A percentile compares a stretch with the other conserved stretches of the same genome.
Conservation (phyloP, 1,140 invertebrate genomes). For the Drosophila arawakana region DNA sequence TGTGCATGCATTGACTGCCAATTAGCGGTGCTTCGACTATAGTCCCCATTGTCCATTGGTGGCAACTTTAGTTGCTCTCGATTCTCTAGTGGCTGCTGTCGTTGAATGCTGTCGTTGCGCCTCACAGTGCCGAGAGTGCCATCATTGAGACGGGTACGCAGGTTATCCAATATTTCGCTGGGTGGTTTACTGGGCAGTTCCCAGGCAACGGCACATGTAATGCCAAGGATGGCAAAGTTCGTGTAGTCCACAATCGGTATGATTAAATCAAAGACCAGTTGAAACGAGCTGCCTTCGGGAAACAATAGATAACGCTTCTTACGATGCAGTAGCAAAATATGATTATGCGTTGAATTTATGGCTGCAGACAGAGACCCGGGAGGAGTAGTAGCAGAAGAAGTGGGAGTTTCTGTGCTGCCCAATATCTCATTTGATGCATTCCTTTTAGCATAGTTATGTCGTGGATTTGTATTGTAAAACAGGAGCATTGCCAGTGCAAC, state of each 20-base stretch:
- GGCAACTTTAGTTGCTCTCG: neutral
- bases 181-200: constrained; percentile 88
- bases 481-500: constrained; percentile 46
- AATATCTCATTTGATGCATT: constrained; percentile 15
- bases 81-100: neutral
- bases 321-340: constrained; percentile 67
- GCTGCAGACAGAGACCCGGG: neutral
- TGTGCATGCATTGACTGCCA: constrained; percentile 64
- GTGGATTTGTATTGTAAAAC: neutral
- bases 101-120: constrained; percentile 57
- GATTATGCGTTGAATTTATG: constrained; percentile 24
- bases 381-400: neutral
- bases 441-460: neutral
- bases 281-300: constrained; percentile 91
- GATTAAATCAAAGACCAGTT: constrained; percentile 85
- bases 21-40: constrained; percentile 53
- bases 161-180: constrained; percentile 78
- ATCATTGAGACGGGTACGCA: constrained; percentile 73
- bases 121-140: constrained; percentile 76
- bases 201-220: constrained; percentile 90
- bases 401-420: neutral
- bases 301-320: constrained; percentile 89
- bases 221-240: constrained; percentile 87
- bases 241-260: constrained; percentile 82
- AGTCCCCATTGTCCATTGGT: constrained; percentile 8